Evolutionary conservation across 2,797 vertebrate species (phyloP), one percentile per base, ranked within the genome.

Genomic region (Spatula versicolor): DNA sequence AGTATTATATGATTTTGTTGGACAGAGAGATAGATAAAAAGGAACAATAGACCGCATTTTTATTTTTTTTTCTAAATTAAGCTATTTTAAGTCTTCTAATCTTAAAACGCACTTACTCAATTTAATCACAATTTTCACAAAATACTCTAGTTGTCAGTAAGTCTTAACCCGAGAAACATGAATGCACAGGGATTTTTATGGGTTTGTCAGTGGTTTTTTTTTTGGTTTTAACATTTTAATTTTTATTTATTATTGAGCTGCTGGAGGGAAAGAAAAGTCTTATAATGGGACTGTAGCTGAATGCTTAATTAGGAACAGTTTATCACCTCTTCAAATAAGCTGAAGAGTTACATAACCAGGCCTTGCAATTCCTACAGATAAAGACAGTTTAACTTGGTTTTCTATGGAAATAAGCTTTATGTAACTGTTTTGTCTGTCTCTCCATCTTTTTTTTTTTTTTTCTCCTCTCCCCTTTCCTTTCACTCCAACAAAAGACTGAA

Each of bases 341-440:
- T 64, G 50, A 68, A 87, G 58, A 93, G 62, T 95, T 97, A 93
- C 50, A 87, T 93, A 97, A 95, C 90, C 87, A 87, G 73, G 55
- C 59, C 50, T 94, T 85, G 82, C 31, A 75, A 85, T 94, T 88
- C 78, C 37, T 89, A 80, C 54, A 94, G 95, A 96, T 94, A 92
- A 94, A 92, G 86, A 72, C 43, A 93, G 86, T 96, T 95, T 92
- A 84, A 86, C 71, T 88, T 93, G 68, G 28, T 78, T 93, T 96
- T 86, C 92, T 94, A 92, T 86, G 81, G 93, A 95, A 96, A 95
- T 95, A 87, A 92, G 60, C 23, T 79, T 95, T 96, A 95, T 68
- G 45, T 94, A 95, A 96, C 72, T 37, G 4, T 93, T 95, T 93
- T 95, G 83, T 89, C 92, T 93, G 92, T 55, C 68, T 94, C 73